Evolutionary conservation across 2,797 vertebrate species (phyloP), one percentile per base, ranked within the genome.

Genomic region (Anguilla obscura): DNA sequence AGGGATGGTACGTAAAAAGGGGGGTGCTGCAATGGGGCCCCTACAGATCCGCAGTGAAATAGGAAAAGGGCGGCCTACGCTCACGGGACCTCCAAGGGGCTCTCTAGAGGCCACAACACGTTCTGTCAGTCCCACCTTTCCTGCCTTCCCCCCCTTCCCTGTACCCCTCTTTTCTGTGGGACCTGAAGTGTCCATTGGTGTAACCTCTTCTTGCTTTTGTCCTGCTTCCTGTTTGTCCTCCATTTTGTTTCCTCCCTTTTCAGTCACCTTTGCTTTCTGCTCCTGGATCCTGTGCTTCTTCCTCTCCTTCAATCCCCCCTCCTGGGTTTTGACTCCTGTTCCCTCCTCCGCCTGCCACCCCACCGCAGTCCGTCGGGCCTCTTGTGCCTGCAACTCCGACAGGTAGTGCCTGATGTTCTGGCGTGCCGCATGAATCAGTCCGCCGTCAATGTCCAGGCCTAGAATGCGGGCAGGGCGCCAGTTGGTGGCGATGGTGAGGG

Each of bases 401-500:
- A 98, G 93, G 92, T 97, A 98, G 92, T 98, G 97, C 18, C 96
- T 95, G 86, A 98, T 90, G 89, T 98, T 98, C 90, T 97, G 97
- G 0, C 94, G 94, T 0, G 98, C 98, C 0, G 97, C 95, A 0
- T 94, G 96, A 18, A 98, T 96, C 82, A 99, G 91, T 0, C 84
- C 90, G 0, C 91, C 85, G 2, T 99, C 97, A 0, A 97, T 95
- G 93, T 99, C 98, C 93, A 98, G 74, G n/a, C 98, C 98, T 80
- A 98, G 95, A 85, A 98, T 94, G 84, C 96, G 95, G 69, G 95
- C 71, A 0, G 98, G 97, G n/a, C 92, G 89, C 92, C 97, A 97
- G 24, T 93, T 92, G 4, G 95, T 94, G 18, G 97, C 97, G 0
- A 99, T 90, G 14, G 93, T 93, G 1, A 99, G 93, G 0, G 97